A percentile compares a stretch with the other conserved stretches of the same genome.
phyloP scores from a whole-genome alignment of 2,888 invertebrate genomes.

The Pyrrhosoma nymphula region DNA sequence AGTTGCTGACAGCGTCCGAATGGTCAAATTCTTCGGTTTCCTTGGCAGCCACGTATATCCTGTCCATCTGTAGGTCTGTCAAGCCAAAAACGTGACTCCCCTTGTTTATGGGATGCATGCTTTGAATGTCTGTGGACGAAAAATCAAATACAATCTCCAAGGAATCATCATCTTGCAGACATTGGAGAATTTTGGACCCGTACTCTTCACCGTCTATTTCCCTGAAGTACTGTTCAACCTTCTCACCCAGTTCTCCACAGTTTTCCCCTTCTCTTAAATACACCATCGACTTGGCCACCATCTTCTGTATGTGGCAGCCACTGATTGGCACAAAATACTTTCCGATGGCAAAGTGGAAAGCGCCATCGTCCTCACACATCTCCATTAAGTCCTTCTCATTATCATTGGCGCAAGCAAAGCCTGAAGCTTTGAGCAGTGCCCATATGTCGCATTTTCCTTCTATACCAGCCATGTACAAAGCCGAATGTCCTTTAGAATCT shows the following conservation, averaged over 20 bases:
- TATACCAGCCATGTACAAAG: neutral
- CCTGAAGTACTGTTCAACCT: neutral
- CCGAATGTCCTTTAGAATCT: neutral
- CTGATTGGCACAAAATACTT: neutral
- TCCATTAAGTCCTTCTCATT: neutral
- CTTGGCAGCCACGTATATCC: neutral
- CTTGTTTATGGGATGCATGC: neutral
- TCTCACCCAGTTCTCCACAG: neutral
- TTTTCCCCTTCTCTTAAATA: neutral
- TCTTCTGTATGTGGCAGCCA: neutral
- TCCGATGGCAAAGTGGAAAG: neutral
- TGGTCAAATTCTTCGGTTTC: neutral
- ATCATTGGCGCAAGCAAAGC: neutral
- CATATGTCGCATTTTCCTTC: neutral
- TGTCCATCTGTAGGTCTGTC: neutral
- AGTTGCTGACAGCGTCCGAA: neutral
- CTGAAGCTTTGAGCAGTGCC: neutral
- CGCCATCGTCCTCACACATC: neutral
- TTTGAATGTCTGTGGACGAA: neutral
- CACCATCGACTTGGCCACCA: slow-evolving; percentile 6
- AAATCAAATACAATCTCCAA: neutral
- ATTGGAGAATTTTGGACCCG: neutral
- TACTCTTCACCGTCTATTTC: neutral
- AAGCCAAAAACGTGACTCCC: neutral
- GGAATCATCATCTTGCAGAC: neutral